Percentiles rank a stretch among this genome's conserved stretches.
Conservation (phyloP, 2,113 vertebrate species). For the Pterocles burchelli region DNA sequence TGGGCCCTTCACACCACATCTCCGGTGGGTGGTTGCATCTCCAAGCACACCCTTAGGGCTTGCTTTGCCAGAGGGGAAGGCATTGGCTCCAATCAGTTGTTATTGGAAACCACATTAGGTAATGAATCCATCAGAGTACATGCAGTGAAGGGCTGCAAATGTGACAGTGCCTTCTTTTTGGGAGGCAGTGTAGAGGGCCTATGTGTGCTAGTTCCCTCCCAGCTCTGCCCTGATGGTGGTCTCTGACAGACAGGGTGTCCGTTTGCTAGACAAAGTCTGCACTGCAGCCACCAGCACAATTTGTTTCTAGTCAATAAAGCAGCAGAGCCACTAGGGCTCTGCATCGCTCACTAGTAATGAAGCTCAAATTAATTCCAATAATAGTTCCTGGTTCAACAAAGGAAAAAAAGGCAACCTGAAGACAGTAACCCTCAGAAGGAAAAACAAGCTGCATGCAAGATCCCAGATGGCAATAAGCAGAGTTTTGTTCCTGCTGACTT, state of each 20-base stretch:
- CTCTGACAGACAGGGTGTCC: neutral
- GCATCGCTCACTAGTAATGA: neutral
- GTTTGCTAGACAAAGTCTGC: neutral
- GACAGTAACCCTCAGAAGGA: neutral
- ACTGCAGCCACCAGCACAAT: neutral
- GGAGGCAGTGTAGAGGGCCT: neutral
- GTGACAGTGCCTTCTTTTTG: neutral
- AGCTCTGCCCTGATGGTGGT: neutral
- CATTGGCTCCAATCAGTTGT: neutral
- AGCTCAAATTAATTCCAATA: constrained; percentile 6
- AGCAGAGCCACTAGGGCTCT: neutral
- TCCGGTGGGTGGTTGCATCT: neutral
- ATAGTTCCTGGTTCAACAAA: neutral
- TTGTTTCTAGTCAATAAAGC: neutral
- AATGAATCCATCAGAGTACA: neutral
- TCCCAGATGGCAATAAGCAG: neutral
- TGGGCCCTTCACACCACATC: neutral
- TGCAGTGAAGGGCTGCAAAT: neutral
- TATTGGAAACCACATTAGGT: neutral
- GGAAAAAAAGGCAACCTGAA: neutral
- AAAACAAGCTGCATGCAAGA: neutral
- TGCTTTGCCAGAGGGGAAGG: neutral
- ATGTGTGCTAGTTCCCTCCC: neutral
- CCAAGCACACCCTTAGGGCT: neutral
- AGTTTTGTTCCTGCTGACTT: neutral